These are phyloP conservation scores for Salvator merianae DNA, from an alignment of 2,113 vertebrate genomes.

Conservation along the genomic window DNA sequence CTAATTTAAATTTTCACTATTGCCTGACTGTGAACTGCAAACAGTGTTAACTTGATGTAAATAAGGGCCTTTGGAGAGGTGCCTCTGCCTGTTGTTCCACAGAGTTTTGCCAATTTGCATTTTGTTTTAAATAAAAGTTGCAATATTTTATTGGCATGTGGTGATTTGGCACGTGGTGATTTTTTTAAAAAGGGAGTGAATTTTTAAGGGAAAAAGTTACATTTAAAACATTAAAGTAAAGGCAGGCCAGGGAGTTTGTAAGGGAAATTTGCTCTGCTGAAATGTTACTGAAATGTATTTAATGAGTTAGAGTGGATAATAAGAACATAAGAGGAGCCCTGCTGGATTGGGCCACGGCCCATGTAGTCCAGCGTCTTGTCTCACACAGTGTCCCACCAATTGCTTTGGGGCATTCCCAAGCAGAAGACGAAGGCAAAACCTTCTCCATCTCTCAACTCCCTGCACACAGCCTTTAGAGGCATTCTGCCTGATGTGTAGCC, in stretches of 20 bases:
- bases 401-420: too few species aligned
- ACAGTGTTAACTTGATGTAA: slow-evolving; percentile 99
- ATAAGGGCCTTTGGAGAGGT: slow-evolving; percentile 78
- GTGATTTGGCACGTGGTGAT: slow-evolving; percentile 19
- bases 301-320: too few species aligned
- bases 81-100: slow-evolving; percentile 76
- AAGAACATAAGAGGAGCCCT: too few species aligned
- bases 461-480: too few species aligned
- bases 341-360: too few species aligned
- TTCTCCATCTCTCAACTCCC: too few species aligned
- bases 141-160: slow-evolving; percentile 82
- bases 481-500: too few species aligned
- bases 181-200: background rate
- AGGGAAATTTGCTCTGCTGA: background rate
- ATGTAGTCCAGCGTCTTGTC: too few species aligned
- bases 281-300: background rate
- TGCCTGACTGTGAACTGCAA: slow-evolving; percentile 99
- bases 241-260: background rate
- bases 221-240: background rate
- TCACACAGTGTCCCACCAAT: too few species aligned
- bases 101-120: slow-evolving; percentile 77
- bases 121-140: slow-evolving; percentile 84
- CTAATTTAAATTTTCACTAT: slow-evolving; percentile 96
- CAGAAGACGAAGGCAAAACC: too few species aligned
- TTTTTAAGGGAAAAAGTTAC: background rate